Conservation (phyloP, 2,113 vertebrate genomes). For the Cairina moschata region DNA sequence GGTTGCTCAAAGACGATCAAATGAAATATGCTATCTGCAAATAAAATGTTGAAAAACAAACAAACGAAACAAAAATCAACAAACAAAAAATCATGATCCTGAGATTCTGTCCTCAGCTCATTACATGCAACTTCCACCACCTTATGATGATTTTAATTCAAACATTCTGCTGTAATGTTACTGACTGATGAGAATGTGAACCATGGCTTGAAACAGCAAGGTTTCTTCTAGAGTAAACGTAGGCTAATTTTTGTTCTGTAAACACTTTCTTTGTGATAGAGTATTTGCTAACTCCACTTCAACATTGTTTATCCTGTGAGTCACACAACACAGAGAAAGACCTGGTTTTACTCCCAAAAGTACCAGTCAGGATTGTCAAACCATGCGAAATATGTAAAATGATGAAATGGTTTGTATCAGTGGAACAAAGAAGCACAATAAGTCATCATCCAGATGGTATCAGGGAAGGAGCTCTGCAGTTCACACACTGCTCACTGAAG, state of each 20-base stretch:
- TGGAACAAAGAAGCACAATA: background rate
- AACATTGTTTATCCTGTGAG: background rate
- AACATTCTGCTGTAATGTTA: accelerated
- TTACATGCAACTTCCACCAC: accelerated
- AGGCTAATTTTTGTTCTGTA: background rate
- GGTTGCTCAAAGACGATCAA: no score
- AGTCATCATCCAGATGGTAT: background rate
- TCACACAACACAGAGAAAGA: background rate
- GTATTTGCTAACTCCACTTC: background rate
- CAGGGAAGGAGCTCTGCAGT: background rate
- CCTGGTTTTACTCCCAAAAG: background rate
- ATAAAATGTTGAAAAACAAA: background rate
- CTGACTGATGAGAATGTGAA: background rate
- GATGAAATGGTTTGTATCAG: background rate
- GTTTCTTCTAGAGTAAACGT: background rate
- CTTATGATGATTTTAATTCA: background rate
- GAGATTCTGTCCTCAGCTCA: background rate
- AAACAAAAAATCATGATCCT: background rate
- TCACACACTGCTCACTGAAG: background rate
- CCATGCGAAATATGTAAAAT: background rate
- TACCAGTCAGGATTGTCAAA: background rate
- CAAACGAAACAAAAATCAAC: background rate
- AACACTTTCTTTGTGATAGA: background rate
- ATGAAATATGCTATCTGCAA: background rate
- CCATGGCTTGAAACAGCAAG: background rate